These are phyloP conservation scores for Litocranius walleri DNA, from an alignment of 2,113 vertebrate species.

Conservation along the genomic window DNA sequence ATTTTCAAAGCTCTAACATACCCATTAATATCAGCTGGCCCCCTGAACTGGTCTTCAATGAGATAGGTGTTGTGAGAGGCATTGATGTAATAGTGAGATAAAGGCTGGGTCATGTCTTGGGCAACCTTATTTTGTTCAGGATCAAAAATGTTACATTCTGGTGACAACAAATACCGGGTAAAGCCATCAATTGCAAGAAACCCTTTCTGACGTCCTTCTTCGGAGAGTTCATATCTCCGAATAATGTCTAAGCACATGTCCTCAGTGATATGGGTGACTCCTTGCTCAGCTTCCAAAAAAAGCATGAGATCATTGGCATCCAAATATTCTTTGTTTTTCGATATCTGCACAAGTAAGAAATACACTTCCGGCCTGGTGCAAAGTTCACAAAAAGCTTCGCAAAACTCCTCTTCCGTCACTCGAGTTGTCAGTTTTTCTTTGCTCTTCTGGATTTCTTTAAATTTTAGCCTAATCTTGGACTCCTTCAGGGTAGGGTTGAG, in stretches of 20 bases:
- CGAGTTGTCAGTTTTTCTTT: conserved; percentile 98
- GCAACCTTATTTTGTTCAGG: conserved; percentile 92
- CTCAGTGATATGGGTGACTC: conserved; percentile 88
- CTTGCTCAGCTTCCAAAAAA: conserved; percentile 97
- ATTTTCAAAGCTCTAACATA: conserved; percentile 91
- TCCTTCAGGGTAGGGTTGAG: conserved; percentile 95
- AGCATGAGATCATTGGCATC: conserved; percentile 95
- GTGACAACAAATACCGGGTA: conserved; percentile 92
- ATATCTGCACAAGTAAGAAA: conserved; percentile 96
- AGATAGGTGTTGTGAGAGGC: conserved; percentile 96
- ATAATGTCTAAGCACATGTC: conserved; percentile 95
- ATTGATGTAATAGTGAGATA: conserved; percentile 97
- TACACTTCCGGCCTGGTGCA: conserved; percentile 97
- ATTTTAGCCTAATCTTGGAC: conserved; percentile 93
- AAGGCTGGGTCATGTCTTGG: conserved; percentile 96
- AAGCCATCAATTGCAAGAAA: conserved; percentile 96
- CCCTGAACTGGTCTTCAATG: conserved; percentile 93
- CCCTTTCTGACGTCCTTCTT: conserved; percentile 89
- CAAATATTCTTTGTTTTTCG: conserved; percentile 96
- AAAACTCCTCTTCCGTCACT: conserved; percentile 95
- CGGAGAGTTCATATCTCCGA: conserved; percentile 90
- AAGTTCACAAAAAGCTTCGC: conserved; percentile 94
- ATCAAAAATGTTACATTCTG: conserved; percentile 96
- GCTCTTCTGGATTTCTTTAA: conserved; percentile 96
- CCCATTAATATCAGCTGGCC: conserved; percentile 92